Percentiles rank a stretch among this genome's conserved stretches.
These are phyloP conservation scores for Cheilosia grossa DNA, from an alignment of 2,888 invertebrate genomes.

Conservation along the genomic window DNA sequence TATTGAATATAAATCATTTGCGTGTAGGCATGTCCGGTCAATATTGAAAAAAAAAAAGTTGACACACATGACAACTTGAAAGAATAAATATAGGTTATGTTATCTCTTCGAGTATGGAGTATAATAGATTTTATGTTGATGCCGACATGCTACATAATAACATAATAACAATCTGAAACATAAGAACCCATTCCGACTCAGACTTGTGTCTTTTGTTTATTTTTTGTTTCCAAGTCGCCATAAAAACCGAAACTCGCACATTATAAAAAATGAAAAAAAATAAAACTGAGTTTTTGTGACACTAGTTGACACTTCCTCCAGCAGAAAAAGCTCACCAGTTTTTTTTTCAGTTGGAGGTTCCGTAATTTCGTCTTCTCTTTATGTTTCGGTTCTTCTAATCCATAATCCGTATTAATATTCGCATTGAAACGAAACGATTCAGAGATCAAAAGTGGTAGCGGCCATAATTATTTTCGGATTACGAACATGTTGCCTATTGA, in stretches of 20 bases:
- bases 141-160: conserved; percentile 1
- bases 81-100: conserved; percentile 13
- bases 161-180: conserved; percentile 16
- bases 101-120: conserved; percentile 27
- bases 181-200: conserved; percentile 9
- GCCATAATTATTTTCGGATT: conserved; percentile 40
- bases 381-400: conserved; percentile 13
- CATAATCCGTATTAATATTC: conserved; percentile 38
- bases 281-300: conserved; percentile 47
- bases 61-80: conserved; percentile 7
- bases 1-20: conserved; percentile 21
- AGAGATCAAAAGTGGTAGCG: conserved; percentile 5
- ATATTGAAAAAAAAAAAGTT: conserved; percentile 9
- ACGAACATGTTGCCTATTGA: conserved; percentile 39
- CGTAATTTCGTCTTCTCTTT: conserved; percentile 6
- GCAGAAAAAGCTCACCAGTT: conserved; percentile 1
- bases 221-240: background rate
- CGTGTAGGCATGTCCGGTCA: conserved; percentile 50
- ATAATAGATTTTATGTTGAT: conserved; percentile 5
- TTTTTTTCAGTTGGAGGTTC: conserved; percentile 1
- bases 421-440: conserved; percentile 10
- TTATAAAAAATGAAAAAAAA: conserved; percentile 4
- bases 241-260: background rate
- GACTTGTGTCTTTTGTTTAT: conserved; percentile 10
- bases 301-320: background rate